Conservation (phyloP, 2,888 invertebrate genomes). For the Caenorhabditis sp. region DNA sequence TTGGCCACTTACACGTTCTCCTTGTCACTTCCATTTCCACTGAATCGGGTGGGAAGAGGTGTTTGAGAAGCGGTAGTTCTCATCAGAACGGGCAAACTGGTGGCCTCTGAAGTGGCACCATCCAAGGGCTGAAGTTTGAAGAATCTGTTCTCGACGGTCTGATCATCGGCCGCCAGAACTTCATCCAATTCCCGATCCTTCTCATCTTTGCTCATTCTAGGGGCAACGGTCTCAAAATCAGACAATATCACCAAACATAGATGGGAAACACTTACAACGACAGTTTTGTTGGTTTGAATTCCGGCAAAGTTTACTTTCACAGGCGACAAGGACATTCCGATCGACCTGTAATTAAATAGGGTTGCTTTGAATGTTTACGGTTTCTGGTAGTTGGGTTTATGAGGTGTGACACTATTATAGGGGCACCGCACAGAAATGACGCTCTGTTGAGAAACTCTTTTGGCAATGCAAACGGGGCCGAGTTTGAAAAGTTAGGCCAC, state of each 20-base stretch:
- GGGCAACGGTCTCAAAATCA: background rate
- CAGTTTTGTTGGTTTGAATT: too few species aligned
- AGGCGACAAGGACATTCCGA: conserved; percentile 1
- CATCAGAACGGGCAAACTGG: background rate
- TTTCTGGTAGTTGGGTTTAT: conserved; percentile 4
- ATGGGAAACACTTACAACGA: too few species aligned
- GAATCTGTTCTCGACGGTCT: conserved; percentile 18
- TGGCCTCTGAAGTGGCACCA: background rate
- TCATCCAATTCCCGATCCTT: background rate
- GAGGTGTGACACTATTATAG: too few species aligned
- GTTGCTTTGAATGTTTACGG: conserved; percentile 13
- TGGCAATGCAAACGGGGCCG: too few species aligned
- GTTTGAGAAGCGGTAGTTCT: conserved; percentile 29
- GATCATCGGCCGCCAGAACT: conserved; percentile 15
- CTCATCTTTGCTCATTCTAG: background rate
- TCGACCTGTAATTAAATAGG: conserved; percentile 12
- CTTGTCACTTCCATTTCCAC: conserved; percentile 22
- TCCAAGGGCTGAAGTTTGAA: conserved; percentile 21
- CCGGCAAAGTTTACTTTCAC: conserved; percentile 8
- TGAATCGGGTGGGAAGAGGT: background rate
- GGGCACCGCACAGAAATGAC: too few species aligned
- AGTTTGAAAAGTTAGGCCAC: too few species aligned
- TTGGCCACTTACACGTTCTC: conserved; percentile 40
- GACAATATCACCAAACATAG: background rate
- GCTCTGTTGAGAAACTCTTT: too few species aligned